Conservation (phyloP, 2,113 vertebrate genomes). For the Monopterus albus region DNA sequence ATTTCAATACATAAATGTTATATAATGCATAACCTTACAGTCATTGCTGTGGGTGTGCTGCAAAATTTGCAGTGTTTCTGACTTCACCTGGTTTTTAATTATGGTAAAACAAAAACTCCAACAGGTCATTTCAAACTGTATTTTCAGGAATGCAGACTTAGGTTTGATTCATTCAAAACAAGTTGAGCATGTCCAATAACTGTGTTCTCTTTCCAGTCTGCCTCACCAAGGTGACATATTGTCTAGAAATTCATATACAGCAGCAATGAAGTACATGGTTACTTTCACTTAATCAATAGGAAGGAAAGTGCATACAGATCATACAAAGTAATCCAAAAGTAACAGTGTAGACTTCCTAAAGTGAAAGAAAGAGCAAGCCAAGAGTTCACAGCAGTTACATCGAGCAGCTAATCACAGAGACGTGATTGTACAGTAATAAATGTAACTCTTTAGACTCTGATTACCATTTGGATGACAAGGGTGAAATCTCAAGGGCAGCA, state of each 20-base stretch:
- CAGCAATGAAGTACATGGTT: constrained; percentile 11
- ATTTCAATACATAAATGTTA: constrained; percentile 18
- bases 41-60: not conserved
- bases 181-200: not conserved
- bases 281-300: constrained; percentile 32
- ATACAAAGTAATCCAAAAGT: constrained; percentile 22
- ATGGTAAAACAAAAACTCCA: not conserved
- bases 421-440: constrained; percentile 44
- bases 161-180: not conserved
- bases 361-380: not conserved
- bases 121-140: not conserved
- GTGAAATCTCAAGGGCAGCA: constrained; percentile 59
- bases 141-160: not conserved
- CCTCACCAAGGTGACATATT: constrained; percentile 27
- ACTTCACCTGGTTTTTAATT: not conserved
- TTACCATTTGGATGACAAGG: constrained; percentile 52
- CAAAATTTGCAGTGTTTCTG: not conserved
- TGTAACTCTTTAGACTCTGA: constrained; percentile 53
- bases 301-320: constrained; percentile 44
- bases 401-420: constrained; percentile 53
- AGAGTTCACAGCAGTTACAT: constrained; percentile 14
- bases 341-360: constrained; percentile 13
- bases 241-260: not conserved
- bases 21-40: constrained; percentile 1
- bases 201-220: constrained; percentile 22